These are phyloP conservation scores for Lutraria lutraria DNA, from an alignment of 2,888 invertebrate species.

Conservation along the genomic window DNA sequence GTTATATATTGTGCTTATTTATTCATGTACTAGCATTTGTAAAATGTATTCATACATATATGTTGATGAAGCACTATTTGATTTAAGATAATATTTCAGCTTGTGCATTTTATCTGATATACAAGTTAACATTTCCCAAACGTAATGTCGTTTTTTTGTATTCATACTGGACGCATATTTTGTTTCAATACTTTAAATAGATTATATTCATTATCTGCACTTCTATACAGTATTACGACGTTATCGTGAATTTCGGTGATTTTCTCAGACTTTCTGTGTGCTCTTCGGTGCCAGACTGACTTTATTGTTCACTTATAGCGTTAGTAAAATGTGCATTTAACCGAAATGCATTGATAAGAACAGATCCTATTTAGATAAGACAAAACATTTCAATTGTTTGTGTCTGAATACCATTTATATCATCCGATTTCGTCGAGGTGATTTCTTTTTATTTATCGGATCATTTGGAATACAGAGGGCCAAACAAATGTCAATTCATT, in stretches of 20 bases:
- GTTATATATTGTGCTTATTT: too few relatives aligned
- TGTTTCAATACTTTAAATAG: too few relatives aligned
- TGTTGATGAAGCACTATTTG: too few relatives aligned
- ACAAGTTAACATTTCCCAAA: too few relatives aligned
- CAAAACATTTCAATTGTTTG: not conserved
- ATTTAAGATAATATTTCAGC: too few relatives aligned
- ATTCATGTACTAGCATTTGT: too few relatives aligned
- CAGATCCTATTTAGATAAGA: not conserved
- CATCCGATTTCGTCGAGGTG: not conserved
- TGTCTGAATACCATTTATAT: not conserved
- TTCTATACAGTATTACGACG: not conserved
- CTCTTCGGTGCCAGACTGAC: not conserved
- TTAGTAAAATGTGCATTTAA: not conserved
- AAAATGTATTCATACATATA: too few relatives aligned
- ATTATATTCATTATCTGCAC: too few relatives aligned
- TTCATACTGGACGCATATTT: too few relatives aligned
- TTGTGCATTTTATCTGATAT: too few relatives aligned
- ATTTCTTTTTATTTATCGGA: not conserved
- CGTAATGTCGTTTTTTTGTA: too few relatives aligned
- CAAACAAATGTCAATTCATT: not conserved
- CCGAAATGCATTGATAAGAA: not conserved
- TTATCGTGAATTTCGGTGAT: not conserved
- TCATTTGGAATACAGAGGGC: not conserved
- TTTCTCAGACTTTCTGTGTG: not conserved
- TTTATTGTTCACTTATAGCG: not conserved